Conservation (phyloP, 2,888 invertebrate species). For the Mimachlamys varia region DNA sequence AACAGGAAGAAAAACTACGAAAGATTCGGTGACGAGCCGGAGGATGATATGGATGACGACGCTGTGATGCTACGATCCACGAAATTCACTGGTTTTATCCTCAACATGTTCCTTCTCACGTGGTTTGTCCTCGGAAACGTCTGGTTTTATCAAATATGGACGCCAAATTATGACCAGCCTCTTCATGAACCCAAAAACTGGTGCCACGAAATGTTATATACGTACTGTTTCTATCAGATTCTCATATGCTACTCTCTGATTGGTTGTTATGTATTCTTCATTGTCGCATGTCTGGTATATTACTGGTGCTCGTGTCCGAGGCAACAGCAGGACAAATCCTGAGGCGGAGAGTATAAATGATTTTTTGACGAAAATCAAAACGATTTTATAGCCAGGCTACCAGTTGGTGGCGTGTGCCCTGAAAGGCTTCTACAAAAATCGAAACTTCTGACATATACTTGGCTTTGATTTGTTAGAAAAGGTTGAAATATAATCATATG, state of each 20-base stretch:
- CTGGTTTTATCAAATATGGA: slow-evolving; percentile 90
- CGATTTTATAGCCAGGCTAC: background rate
- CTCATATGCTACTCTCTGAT: slow-evolving; percentile 87
- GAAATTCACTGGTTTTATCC: slow-evolving; percentile 85
- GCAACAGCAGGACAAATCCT: background rate
- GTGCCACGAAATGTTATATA: slow-evolving; percentile 90
- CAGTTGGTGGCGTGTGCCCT: background rate
- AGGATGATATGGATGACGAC: slow-evolving; percentile 72
- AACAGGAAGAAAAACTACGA: slow-evolving; percentile 84
- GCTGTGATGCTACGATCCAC: slow-evolving; percentile 83
- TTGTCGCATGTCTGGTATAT: background rate
- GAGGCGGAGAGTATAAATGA: background rate
- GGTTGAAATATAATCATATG: background rate
- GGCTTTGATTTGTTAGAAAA: background rate
- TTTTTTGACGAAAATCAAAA: background rate
- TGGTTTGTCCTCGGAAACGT: slow-evolving; percentile 91
- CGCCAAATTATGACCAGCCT: slow-evolving; percentile 88
- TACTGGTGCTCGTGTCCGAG: background rate
- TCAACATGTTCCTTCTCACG: slow-evolving; percentile 87
- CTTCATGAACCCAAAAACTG: slow-evolving; percentile 90
- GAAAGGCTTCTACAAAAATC: background rate
- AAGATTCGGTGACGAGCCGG: slow-evolving; percentile 79
- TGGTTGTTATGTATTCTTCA: slow-evolving; percentile 40
- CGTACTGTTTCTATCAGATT: slow-evolving; percentile 89
- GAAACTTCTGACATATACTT: background rate